phyloP scores from a whole-genome alignment of 2,888 invertebrate genomes.

The Creontiades dilutus region DNA sequence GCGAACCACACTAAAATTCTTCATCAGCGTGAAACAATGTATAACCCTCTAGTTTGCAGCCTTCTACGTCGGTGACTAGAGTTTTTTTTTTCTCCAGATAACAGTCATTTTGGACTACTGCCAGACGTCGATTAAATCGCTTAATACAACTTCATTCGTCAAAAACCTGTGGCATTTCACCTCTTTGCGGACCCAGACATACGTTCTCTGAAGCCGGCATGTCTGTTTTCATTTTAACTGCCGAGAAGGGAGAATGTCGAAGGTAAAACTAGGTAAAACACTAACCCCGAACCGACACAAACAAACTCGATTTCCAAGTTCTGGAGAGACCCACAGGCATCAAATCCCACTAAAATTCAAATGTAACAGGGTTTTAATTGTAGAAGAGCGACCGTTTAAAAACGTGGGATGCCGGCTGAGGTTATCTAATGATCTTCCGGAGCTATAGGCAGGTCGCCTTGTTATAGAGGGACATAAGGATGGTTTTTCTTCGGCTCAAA shows the following conservation, averaged over 20 bases:
- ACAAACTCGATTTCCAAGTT: background rate
- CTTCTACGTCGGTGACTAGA: too few relatives aligned
- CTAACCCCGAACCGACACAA: background rate
- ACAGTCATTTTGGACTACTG: too few relatives aligned
- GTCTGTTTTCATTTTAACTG: too few relatives aligned
- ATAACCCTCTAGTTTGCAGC: too few relatives aligned
- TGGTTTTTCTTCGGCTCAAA: slow-evolving; percentile 55
- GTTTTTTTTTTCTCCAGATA: too few relatives aligned
- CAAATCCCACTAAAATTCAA: slow-evolving; percentile 38
- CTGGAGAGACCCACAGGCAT: background rate
- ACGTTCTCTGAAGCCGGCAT: too few relatives aligned
- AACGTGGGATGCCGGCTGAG: background rate
- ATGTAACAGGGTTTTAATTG: slow-evolving; percentile 54
- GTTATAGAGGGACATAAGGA: slow-evolving; percentile 65
- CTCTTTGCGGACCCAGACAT: too few relatives aligned
- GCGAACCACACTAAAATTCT: too few relatives aligned
- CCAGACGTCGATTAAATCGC: too few relatives aligned
- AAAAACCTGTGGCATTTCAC: too few relatives aligned
- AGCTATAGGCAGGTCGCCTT: slow-evolving; percentile 56
- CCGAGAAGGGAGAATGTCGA: background rate
- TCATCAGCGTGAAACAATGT: too few relatives aligned
- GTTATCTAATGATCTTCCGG: slow-evolving; percentile 52
- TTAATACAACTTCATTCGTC: too few relatives aligned
- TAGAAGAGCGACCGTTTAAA: slow-evolving; percentile 45
- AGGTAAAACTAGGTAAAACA: background rate